Evolutionary conservation across 2,113 vertebrate genomes (phyloP), one percentile per base, ranked within the genome.

Genomic region (Python bivittatus): DNA sequence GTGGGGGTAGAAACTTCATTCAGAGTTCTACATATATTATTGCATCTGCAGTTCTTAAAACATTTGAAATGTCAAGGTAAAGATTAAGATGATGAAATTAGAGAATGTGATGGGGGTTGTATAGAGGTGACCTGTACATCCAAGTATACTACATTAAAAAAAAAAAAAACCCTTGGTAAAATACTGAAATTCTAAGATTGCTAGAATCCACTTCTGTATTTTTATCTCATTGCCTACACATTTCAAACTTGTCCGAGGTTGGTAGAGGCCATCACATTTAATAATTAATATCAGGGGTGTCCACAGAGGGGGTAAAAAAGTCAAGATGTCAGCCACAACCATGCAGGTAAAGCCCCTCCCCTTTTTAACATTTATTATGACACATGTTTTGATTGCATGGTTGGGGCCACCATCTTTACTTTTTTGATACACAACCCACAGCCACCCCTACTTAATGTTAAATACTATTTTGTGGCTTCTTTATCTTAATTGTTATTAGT

Each of bases 401-500:
- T 33, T n/a, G 12, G 4, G 4, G 12, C 64, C 64, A 17, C 64
- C n/a, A 68, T 68, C 29, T 17, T 33, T 12, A 33, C 29, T 33
- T 68, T 68, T 33, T 68, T 68, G 12, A 68, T 29, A 68, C 12
- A 33, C 29, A 68, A 33, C 29, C 6, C 29, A 68, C 29, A 33
- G 64, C 29, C 29, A 68, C 13, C 29, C 12, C 15, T 68, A 12
- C 29, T 53, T 6, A 52, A 15, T 53, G 2, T 52, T 85, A 85
- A 53, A 85, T 52, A 27, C 6, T 85, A 27, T 15, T 58, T 52
- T 83, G 29, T 84, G 52, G 17, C n/a, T n/a, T 27, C 27, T 84
- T 88, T 88, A 3, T 58, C 17, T 92, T 13, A 52, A 15, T 94
- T 91, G 60, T 42, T 97, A 22, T 42, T 79, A 20, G 33, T 22